phyloP scores from a whole-genome alignment of 2,113 vertebrate genomes.

The Tauraco erythrolophus region DNA sequence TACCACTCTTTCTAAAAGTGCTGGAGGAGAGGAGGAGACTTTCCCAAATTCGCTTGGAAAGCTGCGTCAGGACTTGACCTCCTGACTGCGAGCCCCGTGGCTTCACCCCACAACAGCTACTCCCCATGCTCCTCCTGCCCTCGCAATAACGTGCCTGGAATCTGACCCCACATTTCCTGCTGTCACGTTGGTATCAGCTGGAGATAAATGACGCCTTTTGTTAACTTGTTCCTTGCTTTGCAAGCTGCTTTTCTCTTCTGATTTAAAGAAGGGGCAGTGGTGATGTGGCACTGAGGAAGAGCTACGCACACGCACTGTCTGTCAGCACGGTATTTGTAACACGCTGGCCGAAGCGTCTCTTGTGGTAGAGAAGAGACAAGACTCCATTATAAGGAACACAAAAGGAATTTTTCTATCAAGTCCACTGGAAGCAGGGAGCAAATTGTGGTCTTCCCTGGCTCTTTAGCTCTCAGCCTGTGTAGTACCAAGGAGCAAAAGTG shows the following conservation, averaged over 20 bases:
- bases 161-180: neutral
- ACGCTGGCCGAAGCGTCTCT: neutral
- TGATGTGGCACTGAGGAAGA: neutral
- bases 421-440: neutral
- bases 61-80: constrained; percentile 32
- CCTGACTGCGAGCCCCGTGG: neutral
- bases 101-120: neutral
- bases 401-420: neutral
- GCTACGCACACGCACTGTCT: neutral
- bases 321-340: neutral
- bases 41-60: neutral
- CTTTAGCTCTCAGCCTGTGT: neutral
- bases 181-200: constrained; percentile 47
- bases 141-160: constrained; percentile 7
- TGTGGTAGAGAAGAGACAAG: neutral
- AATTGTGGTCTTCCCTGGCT: neutral
- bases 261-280: neutral
- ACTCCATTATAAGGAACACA: neutral
- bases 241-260: neutral
- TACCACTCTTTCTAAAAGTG: neutral
- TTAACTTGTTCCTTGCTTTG: constrained; percentile 34
- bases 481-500: neutral
- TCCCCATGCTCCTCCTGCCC: constrained; percentile 1
- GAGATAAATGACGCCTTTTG: constrained; percentile 49
- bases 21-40: neutral